phyloP scores from a whole-genome alignment of 2,113 vertebrate species.

The Seriola aureovittata region DNA sequence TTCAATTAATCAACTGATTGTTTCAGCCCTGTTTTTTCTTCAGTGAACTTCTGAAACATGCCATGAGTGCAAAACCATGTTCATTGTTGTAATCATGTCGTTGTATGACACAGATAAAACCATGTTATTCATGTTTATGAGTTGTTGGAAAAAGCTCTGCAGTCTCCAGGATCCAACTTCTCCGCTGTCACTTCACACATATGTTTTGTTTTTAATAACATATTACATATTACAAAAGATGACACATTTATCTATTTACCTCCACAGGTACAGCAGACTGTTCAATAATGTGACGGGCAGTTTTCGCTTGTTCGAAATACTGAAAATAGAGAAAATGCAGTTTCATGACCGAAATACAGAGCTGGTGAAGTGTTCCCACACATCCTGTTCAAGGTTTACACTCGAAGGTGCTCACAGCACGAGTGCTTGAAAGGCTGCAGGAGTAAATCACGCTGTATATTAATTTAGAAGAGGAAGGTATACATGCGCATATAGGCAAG shows the following conservation, averaged over 20 bases:
- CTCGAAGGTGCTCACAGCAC: slow-evolving; percentile 48
- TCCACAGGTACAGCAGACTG: not conserved
- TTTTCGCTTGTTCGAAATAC: slow-evolving; percentile 8
- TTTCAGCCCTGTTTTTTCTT: not conserved
- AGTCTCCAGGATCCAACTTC: not conserved
- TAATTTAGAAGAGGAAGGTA: not conserved
- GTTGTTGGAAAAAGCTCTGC: not conserved
- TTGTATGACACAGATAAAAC: not conserved
- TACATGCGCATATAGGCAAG: no score
- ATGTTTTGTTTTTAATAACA: not conserved
- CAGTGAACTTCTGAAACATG: not conserved
- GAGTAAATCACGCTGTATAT: not conserved
- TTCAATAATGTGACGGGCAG: not conserved
- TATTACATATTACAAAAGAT: not conserved
- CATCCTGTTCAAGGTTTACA: slow-evolving; percentile 50
- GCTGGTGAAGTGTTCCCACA: slow-evolving; percentile 65
- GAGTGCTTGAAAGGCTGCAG: slow-evolving; percentile 56
- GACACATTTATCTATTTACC: not conserved
- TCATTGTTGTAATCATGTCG: no score
- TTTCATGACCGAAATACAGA: slow-evolving; percentile 40
- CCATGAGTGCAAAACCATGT: not conserved
- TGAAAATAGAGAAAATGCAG: slow-evolving; percentile 52
- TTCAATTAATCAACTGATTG: not conserved
- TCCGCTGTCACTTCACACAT: not conserved
- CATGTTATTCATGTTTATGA: not conserved